Percentiles rank a stretch among this genome's conserved stretches.
Evolutionary conservation across 1,140 invertebrate genomes (phyloP).

Genomic region (Drosophila bifasciata): DNA sequence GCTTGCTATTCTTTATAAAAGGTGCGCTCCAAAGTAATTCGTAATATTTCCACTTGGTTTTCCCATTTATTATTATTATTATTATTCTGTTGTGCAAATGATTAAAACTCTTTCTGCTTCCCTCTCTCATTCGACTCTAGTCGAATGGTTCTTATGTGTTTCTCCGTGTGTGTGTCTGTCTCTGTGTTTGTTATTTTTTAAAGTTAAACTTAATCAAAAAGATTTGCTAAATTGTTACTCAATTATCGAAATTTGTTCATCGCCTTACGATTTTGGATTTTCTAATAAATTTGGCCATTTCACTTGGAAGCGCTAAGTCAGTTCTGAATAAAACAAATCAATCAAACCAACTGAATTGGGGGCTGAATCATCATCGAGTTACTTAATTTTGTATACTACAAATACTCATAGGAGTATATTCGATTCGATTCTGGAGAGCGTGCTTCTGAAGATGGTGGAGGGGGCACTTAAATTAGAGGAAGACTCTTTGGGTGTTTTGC

Average conservation of each 20-base stretch:
- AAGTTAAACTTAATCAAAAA: conserved; percentile 57
- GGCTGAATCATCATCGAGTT: conserved; percentile 36
- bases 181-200: conserved; percentile 23
- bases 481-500: conserved; percentile 71
- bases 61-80: conserved; percentile 34
- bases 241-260: conserved; percentile 51
- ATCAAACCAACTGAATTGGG: conserved; percentile 50
- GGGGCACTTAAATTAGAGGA: conserved; percentile 70
- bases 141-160: conserved; percentile 24
- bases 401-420: no score
- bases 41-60: conserved; percentile 27
- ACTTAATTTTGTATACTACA: conserved; percentile 32
- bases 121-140: conserved; percentile 1
- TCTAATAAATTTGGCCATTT: conserved; percentile 83
- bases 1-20: conserved; percentile 52
- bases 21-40: conserved; percentile 68
- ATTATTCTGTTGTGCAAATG: conserved; percentile 65
- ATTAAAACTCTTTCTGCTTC: conserved; percentile 40
- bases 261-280: conserved; percentile 62
- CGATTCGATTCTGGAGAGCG: conserved; percentile 20
- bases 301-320: conserved; percentile 82
- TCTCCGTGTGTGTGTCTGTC: conserved; percentile 2
- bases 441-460: conserved; percentile 18
- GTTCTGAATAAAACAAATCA: conserved; percentile 72
- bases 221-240: conserved; percentile 55